A percentile compares a stretch with the other conserved stretches of the same genome.
Evolutionary conservation across 2,888 invertebrate species (phyloP).

Genomic region (Ornithoptera alexandrae): DNA sequence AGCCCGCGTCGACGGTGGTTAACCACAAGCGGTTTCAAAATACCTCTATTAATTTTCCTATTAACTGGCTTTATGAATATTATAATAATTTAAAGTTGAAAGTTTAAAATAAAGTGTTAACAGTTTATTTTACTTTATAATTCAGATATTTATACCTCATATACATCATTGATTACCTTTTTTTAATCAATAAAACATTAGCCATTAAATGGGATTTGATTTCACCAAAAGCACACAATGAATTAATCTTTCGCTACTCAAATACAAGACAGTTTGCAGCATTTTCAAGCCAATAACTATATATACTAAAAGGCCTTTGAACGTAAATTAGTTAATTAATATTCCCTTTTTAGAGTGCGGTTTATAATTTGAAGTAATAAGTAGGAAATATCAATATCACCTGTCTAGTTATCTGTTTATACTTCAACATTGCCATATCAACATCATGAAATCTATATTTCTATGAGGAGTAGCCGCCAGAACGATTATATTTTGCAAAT

Average conservation of each 20-base stretch:
- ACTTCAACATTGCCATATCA: background rate
- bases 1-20: conserved; percentile 4
- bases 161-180: background rate
- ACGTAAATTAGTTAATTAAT: too few species aligned
- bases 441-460: background rate
- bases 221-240: background rate
- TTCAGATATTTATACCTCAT: background rate
- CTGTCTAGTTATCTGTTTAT: too few species aligned
- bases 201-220: background rate
- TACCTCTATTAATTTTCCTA: conserved; percentile 1
- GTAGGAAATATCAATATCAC: too few species aligned
- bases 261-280: too few species aligned
- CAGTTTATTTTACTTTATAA: background rate
- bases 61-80: conserved; percentile 3
- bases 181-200: background rate
- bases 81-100: background rate
- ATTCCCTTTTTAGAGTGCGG: too few species aligned
- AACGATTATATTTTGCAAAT: too few species aligned
- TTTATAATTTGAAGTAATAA: too few species aligned
- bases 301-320: too few species aligned
- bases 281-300: too few species aligned
- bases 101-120: background rate
- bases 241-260: background rate
- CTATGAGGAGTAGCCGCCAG: too few species aligned
- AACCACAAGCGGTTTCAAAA: conserved; percentile 11